These are phyloP conservation scores for Ips nitidus DNA, from an alignment of 1,140 invertebrate species.

Conservation along the genomic window DNA sequence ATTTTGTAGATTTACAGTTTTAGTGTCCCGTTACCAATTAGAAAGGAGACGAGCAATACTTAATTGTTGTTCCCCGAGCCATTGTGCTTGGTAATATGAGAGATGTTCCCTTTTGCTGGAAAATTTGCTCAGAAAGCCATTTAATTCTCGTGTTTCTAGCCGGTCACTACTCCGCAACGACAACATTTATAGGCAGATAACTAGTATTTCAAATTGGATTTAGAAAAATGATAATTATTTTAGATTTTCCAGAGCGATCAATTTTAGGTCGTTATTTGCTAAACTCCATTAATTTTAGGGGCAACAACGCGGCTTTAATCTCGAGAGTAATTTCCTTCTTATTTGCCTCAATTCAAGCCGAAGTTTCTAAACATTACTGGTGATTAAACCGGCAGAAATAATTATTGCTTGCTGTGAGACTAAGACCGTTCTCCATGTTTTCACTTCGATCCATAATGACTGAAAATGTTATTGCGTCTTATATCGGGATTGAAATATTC, in stretches of 20 bases:
- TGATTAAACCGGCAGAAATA: conserved; percentile 4
- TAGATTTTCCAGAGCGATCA: too few species aligned
- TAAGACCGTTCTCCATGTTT: neutral
- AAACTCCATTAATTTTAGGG: neutral
- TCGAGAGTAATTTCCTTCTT: neutral
- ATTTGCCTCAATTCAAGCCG: neutral
- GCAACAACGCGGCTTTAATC: neutral
- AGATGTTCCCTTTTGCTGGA: too few species aligned
- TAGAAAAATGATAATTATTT: too few species aligned
- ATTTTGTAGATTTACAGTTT: conserved; percentile 20
- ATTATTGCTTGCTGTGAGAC: neutral
- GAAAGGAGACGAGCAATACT: conserved; percentile 12
- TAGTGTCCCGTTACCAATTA: conserved; percentile 21
- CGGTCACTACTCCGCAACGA: too few species aligned
- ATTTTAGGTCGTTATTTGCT: too few species aligned
- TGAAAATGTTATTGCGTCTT: too few species aligned
- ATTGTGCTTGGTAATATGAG: conserved; percentile 10
- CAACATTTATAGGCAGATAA: too few species aligned
- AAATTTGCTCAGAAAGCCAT: too few species aligned
- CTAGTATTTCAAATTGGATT: too few species aligned
- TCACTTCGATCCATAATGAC: too few species aligned
- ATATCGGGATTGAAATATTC: too few species aligned
- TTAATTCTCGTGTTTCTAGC: too few species aligned
- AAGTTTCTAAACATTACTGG: conserved; percentile 4
- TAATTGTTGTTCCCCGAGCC: conserved; percentile 17